Evolutionary conservation across 2,113 vertebrate species (phyloP), one percentile per base, ranked within the genome.

Genomic region (Entelurus aequoreus): DNA sequence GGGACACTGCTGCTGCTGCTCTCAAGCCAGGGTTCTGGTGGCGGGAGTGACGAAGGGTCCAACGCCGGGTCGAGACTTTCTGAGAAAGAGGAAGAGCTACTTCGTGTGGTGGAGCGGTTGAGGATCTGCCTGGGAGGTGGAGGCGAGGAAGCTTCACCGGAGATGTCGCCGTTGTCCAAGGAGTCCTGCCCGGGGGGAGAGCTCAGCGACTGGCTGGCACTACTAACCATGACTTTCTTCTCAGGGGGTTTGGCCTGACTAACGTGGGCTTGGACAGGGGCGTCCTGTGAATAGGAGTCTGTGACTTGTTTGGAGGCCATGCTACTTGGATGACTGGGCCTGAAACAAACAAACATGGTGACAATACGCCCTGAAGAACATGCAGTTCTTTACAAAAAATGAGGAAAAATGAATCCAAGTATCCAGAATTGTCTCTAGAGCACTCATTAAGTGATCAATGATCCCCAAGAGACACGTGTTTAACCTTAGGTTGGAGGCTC

Each of bases 11-110:
- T 90, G 0, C 84, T 89, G 16, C 73, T 87, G 0, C 88, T 94
- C 87, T 98, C 97, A 3, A 99, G 92, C 95, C 97, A 99, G 64
- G 97, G 97, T 76, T 98, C 97, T 0, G 97, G 97, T 6, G 97
- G 97, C 13, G 97, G 97, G 65, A 99, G 89, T 47, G 93, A 97
- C 6, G 97, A 98, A 7, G 96, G 93, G 85, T 99, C 97, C 58
- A 98, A 89, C 6, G 95, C 95, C 1, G 95, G 94, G 84, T 99
- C 97, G 59, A 90, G 91, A 80, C 93, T 95, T 79, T 98, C 97
- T 66, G 95, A 95, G 92, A 97, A 99, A 80, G 96, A 97, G 87
- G 94, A 94, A 78, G 95, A 94, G 90, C 93, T 94, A 68, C 88
- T 91, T 72, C 95, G 93, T 54, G 95, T 96, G 86, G 94, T 94